Percentiles rank a stretch among this genome's conserved stretches.
Evolutionary conservation across 2,888 invertebrate genomes (phyloP).

Genomic region (Cantharis flavilabris): DNA sequence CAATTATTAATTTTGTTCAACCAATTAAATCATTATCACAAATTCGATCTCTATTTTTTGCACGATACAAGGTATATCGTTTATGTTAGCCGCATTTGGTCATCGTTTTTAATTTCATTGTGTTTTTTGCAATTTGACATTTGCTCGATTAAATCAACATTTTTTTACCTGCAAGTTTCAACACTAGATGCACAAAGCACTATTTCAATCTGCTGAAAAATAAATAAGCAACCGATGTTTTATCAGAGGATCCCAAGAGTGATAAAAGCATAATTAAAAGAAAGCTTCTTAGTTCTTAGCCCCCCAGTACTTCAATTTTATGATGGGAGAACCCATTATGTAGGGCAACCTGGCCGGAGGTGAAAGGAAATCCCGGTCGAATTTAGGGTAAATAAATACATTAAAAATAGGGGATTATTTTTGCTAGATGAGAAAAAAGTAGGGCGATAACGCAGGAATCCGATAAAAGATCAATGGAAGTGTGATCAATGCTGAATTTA

Average conservation of each 20-base stretch:
- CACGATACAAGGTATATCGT: neutral
- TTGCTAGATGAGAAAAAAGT: neutral
- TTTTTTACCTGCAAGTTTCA: too few species aligned
- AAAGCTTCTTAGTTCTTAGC: neutral
- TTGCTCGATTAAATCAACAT: neutral
- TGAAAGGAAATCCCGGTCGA: neutral
- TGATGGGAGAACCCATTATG: neutral
- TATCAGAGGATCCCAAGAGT: neutral
- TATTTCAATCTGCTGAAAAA: neutral
- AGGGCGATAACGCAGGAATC: neutral
- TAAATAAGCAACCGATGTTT: neutral
- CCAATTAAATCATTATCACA: conserved; percentile 32
- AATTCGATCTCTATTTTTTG: conserved; percentile 11
- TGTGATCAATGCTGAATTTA: neutral
- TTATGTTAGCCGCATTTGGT: neutral
- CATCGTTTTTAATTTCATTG: neutral
- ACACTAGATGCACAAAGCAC: too few species aligned
- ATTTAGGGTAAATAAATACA: neutral
- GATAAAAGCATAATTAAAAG: neutral
- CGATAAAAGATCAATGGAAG: neutral
- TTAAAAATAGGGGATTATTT: neutral
- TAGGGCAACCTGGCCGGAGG: neutral
- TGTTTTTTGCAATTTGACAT: neutral
- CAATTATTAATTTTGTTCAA: conserved; percentile 35
- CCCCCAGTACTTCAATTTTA: neutral